These are phyloP conservation scores for Meloidogyne exigua DNA, from an alignment of 1,140 invertebrate species.

Conservation along the genomic window DNA sequence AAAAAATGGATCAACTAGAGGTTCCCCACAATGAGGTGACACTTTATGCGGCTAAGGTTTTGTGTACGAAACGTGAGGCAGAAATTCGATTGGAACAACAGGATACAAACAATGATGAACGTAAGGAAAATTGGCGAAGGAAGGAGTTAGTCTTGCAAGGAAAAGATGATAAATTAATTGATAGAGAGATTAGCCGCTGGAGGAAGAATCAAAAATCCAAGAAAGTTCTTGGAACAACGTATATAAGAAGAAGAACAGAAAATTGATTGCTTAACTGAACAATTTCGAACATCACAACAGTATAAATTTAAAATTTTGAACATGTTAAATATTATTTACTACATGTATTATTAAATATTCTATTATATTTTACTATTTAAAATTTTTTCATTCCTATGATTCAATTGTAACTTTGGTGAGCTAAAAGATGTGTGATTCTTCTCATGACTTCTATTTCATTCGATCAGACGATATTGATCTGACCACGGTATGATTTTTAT, in stretches of 20 bases:
- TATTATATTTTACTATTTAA: too few species aligned
- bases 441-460: constrained; percentile 7
- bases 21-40: constrained; percentile 70
- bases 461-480: constrained; percentile 22
- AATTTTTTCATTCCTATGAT: too few species aligned
- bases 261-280: too few species aligned
- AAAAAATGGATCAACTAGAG: constrained; percentile 72
- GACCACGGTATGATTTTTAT: background rate
- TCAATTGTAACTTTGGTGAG: too few species aligned
- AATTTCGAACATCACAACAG: too few species aligned
- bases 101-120: constrained; percentile 77
- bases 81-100: constrained; percentile 85
- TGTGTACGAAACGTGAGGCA: constrained; percentile 82
- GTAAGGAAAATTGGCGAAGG: constrained; percentile 79
- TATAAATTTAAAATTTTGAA: too few species aligned
- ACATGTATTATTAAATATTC: too few species aligned
- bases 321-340: too few species aligned
- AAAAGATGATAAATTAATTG: constrained; percentile 76
- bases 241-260: background rate
- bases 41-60: constrained; percentile 84
- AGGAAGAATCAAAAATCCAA: background rate
- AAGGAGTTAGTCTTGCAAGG: constrained; percentile 83
- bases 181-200: constrained; percentile 65
- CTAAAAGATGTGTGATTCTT: background rate
- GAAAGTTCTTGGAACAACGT: background rate